Conservation (phyloP, 2,113 vertebrate species). For the Dryoscopus gambensis region DNA sequence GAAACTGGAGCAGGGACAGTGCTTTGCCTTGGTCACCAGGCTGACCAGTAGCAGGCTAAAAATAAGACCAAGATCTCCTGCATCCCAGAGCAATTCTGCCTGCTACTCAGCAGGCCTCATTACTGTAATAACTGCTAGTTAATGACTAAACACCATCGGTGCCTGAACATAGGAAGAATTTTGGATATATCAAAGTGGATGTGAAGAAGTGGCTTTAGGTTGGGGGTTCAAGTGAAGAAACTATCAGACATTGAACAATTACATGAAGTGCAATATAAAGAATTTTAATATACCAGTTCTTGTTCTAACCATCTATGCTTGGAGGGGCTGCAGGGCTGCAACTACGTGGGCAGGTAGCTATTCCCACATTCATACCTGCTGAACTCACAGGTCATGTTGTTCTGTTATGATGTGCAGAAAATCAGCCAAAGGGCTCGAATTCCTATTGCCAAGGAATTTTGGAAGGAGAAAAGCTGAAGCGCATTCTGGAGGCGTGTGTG, state of each 20-base stretch:
- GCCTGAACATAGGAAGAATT: not conserved
- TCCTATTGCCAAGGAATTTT: not conserved
- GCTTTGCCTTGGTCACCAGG: not conserved
- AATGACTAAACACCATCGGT: not conserved
- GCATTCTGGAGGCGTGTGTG: fast-evolving
- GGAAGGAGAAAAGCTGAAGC: not conserved
- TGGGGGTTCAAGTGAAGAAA: not conserved
- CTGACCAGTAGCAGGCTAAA: not conserved
- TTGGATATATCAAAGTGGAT: not conserved
- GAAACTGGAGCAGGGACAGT: not conserved
- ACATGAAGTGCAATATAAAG: not conserved
- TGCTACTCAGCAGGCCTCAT: not conserved
- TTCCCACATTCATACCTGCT: not conserved
- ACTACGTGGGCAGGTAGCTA: fast-evolving
- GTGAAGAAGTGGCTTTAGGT: not conserved
- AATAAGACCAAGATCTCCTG: not conserved
- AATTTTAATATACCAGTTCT: not conserved
- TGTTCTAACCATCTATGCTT: not conserved
- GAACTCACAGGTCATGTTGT: fast-evolving
- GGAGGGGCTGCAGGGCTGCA: not conserved
- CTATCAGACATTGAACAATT: not conserved
- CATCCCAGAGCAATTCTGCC: not conserved
- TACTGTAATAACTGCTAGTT: not conserved
- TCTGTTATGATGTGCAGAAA: not conserved
- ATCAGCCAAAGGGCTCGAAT: not conserved